These are phyloP conservation scores for Ceratotherium simum DNA, from an alignment of 2,113 vertebrate species.

Conservation along the genomic window DNA sequence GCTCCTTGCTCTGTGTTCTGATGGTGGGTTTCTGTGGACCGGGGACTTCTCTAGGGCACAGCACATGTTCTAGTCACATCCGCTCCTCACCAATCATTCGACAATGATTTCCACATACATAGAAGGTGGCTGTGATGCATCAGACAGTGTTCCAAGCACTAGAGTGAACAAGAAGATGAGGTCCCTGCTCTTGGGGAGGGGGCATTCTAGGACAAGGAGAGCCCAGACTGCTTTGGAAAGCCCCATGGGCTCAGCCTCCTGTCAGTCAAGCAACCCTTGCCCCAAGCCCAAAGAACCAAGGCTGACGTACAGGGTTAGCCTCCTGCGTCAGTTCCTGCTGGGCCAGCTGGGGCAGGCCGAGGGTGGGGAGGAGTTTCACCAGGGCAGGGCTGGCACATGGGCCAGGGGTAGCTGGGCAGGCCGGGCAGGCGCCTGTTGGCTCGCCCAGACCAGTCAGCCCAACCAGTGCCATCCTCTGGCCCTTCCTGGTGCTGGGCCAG, in stretches of 20 bases:
- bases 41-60: neutral
- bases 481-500: neutral
- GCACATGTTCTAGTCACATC: neutral
- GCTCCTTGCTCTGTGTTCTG: too few relatives aligned
- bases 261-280: neutral
- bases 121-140: fast-evolving
- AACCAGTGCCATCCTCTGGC: neutral
- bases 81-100: neutral
- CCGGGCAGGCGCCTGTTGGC: neutral
- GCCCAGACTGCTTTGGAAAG: neutral
- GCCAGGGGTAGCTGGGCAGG: neutral
- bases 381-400: neutral
- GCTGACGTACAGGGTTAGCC: neutral
- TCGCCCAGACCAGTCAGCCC: fast-evolving
- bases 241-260: neutral
- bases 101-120: neutral
- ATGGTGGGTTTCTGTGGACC: neutral
- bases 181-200: neutral
- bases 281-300: neutral
- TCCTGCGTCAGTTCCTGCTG: fast-evolving
- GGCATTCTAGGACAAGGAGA: neutral
- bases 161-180: neutral
- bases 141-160: fast-evolving
- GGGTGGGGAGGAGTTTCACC: neutral
- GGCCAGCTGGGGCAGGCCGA: neutral